Evolutionary conservation across 2,888 invertebrate genomes (phyloP).

Genomic region (Epirrhoe tristata): DNA sequence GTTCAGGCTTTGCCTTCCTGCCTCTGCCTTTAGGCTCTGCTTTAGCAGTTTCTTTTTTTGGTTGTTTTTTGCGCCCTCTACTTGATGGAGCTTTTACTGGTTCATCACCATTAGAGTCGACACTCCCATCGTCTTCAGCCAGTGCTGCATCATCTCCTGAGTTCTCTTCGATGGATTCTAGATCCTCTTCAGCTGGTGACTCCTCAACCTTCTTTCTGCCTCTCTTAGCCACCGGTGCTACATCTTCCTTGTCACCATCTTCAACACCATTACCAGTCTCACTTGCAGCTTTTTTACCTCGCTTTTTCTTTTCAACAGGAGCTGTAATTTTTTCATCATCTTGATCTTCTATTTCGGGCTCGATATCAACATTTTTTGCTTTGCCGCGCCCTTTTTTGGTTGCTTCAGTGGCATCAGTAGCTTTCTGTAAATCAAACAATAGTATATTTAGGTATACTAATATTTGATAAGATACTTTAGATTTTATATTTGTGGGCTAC

Average conservation of each 20-base stretch:
- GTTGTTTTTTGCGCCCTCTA: constrained; percentile 68
- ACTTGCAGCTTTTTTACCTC: constrained; percentile 65
- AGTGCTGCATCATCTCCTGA: constrained; percentile 64
- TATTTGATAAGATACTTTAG: too few relatives aligned
- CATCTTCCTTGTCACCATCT: constrained; percentile 60
- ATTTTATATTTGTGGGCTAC: too few relatives aligned
- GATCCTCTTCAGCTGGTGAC: constrained; percentile 53
- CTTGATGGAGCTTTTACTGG: constrained; percentile 48
- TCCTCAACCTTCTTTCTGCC: constrained; percentile 70
- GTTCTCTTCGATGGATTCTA: constrained; percentile 57
- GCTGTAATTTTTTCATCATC: constrained; percentile 46
- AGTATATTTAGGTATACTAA: neutral
- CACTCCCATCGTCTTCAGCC: constrained; percentile 55
- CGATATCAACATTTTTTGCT: constrained; percentile 59
- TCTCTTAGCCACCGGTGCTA: constrained; percentile 64
- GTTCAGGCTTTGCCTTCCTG: constrained; percentile 64
- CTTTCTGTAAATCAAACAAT: constrained; percentile 65
- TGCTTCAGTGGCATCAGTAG: constrained; percentile 67
- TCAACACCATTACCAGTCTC: constrained; percentile 53
- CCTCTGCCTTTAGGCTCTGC: constrained; percentile 59
- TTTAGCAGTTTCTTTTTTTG: constrained; percentile 64
- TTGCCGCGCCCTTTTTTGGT: constrained; percentile 74
- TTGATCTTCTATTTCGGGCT: constrained; percentile 48
- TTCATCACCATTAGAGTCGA: constrained; percentile 65
- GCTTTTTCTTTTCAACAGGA: constrained; percentile 60